Conservation (phyloP, 2,113 vertebrate genomes). For the Myotis yumanensis region DNA sequence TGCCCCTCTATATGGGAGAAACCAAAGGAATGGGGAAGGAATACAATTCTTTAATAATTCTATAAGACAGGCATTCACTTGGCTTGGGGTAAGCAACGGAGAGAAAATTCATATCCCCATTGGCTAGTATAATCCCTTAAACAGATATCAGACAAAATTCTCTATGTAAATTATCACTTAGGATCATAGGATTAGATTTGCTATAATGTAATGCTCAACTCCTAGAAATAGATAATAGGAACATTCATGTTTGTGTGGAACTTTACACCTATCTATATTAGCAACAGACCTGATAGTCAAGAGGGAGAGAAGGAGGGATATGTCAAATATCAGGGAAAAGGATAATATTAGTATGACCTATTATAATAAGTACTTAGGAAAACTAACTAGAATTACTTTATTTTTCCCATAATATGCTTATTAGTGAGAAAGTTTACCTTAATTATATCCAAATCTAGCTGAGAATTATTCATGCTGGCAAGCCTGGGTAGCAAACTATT, state of each 20-base stretch:
- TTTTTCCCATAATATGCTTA: no score
- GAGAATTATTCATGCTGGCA: constrained; percentile 34
- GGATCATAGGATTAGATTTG: background rate
- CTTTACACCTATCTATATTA: background rate
- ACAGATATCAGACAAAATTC: background rate
- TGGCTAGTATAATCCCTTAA: background rate
- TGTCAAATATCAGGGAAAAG: background rate
- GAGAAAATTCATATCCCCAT: background rate
- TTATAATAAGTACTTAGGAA: constrained; percentile 38
- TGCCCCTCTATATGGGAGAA: background rate
- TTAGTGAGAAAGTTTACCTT: background rate
- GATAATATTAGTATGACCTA: background rate
- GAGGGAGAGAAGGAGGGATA: background rate
- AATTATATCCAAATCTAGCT: constrained; percentile 24
- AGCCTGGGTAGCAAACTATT: background rate
- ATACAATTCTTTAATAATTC: background rate
- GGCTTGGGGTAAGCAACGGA: background rate
- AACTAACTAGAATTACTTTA: background rate
- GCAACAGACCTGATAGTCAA: background rate
- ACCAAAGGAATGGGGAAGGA: background rate
- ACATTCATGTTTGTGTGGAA: background rate
- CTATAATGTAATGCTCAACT: background rate
- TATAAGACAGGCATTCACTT: background rate
- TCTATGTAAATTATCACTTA: background rate
- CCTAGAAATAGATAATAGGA: background rate